phyloP scores from a whole-genome alignment of 2,113 vertebrate species.

The Esox niger region DNA sequence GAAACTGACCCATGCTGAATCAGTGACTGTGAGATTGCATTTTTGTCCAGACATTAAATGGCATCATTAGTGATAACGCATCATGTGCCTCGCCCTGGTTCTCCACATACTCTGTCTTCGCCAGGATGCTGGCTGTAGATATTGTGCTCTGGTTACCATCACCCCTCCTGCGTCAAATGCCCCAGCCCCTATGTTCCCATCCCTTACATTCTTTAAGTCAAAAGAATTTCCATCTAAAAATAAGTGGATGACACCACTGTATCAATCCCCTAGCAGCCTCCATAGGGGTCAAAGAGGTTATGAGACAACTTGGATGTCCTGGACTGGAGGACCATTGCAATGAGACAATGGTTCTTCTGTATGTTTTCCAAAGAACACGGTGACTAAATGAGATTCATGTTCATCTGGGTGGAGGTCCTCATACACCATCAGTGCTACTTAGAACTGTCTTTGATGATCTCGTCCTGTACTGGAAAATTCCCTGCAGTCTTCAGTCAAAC shows the following conservation, averaged over 20 bases:
- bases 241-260: constrained; percentile 4
- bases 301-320: neutral
- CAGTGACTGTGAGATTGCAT: constrained; percentile 22
- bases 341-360: neutral
- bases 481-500: neutral
- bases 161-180: constrained; percentile 7
- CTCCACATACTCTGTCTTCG: constrained; percentile 13
- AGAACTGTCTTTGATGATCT: neutral
- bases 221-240: neutral
- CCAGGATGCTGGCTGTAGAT: constrained; percentile 8
- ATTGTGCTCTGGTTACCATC: constrained; percentile 32
- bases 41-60: constrained; percentile 20
- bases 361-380: neutral
- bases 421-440: neutral
- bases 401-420: neutral
- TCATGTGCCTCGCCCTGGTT: constrained; percentile 21
- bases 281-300: neutral
- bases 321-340: neutral
- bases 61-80: constrained; percentile 40
- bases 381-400: neutral
- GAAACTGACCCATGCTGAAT: constrained; percentile 12
- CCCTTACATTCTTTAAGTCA: neutral
- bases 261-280: neutral
- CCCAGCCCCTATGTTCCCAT: neutral
- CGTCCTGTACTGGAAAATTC: neutral